Evolutionary conservation across 2,113 vertebrate species (phyloP).

Genomic region (Barnardius zonarius): DNA sequence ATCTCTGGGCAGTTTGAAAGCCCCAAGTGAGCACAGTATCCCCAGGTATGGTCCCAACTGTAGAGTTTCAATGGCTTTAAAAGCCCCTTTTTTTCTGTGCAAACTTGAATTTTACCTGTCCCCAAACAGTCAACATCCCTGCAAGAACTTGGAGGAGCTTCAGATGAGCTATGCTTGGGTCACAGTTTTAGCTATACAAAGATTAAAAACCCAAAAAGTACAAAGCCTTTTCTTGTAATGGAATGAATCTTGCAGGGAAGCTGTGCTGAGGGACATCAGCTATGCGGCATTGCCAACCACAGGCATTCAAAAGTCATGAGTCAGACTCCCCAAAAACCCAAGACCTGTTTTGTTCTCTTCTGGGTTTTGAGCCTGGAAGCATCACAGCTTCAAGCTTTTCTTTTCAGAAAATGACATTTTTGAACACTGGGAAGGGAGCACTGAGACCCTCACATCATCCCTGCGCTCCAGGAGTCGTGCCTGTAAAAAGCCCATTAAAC

Average conservation of each 20-base stretch:
- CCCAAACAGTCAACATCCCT: background rate
- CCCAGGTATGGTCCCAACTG: background rate
- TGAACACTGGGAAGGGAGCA: background rate
- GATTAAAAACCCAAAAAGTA: background rate
- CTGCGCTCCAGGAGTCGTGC: background rate
- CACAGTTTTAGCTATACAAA: background rate
- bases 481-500: background rate
- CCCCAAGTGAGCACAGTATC: background rate
- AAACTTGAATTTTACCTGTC: background rate
- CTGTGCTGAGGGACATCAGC: slow-evolving; percentile 31
- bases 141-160: background rate
- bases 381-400: background rate
- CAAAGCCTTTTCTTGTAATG: slow-evolving; percentile 8
- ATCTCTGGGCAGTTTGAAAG: background rate
- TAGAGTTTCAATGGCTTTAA: background rate
- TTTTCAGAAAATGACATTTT: background rate
- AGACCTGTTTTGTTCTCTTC: slow-evolving; percentile 35
- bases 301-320: slow-evolving; percentile 44
- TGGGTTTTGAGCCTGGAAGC: slow-evolving; percentile 5
- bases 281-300: slow-evolving; percentile 47
- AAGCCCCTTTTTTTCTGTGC: background rate
- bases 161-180: background rate
- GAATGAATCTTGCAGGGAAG: background rate
- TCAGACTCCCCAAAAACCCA: slow-evolving; percentile 49
- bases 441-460: background rate